Evolutionary conservation across 2,797 vertebrate species (phyloP), one percentile per base, ranked within the genome.

Genomic region (Acrossocheilus wenchowensis): DNA sequence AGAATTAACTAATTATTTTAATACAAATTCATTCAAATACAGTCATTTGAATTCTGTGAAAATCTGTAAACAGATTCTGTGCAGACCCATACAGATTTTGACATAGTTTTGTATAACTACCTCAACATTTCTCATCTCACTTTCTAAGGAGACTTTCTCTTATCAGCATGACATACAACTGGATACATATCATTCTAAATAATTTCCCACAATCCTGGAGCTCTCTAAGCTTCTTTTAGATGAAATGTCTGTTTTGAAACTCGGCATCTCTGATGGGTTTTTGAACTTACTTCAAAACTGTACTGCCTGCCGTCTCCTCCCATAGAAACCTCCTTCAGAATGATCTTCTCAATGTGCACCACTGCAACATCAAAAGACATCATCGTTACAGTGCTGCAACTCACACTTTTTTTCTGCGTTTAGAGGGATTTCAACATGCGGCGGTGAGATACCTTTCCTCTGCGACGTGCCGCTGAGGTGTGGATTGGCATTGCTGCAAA

Each of bases 281-380:
- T n/a, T 50, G 45, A 66, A 87, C 90, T 30, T 87, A 92, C 91
- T 90, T 90, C 90, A 12, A 92, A 91, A 60, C 78, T 90, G 89
- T 90, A 92, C 71, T 88, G 89, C 50, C 87, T 82, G 73, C 90
- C 64, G 9, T 85, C 87, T 78, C 89, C 79, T 78, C 84, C 73
- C 17, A 75, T 48, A 3, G 80, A 87, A 66, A 91, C 71, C n/a
- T 89, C 89, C 81, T 90, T 92, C 62, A 92, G 82, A 21, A 88
- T 64, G 79, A 92, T 90, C 87, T 89, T 92, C 87, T 92, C 88
- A 50, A 92, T 91, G 81, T 91, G 86, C 34, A 92, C 90, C 30
- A 89, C 92, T 92, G 77, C 23, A 87, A 88, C 34, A 73, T 50
- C 23, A 74, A 71, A 83, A 26, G 14, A 81, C 54, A 83, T 54